Percentiles rank a stretch among this genome's conserved stretches.
These are phyloP conservation scores for Protophormia terraenovae DNA, from an alignment of 2,888 invertebrate genomes.

Conservation along the genomic window DNA sequence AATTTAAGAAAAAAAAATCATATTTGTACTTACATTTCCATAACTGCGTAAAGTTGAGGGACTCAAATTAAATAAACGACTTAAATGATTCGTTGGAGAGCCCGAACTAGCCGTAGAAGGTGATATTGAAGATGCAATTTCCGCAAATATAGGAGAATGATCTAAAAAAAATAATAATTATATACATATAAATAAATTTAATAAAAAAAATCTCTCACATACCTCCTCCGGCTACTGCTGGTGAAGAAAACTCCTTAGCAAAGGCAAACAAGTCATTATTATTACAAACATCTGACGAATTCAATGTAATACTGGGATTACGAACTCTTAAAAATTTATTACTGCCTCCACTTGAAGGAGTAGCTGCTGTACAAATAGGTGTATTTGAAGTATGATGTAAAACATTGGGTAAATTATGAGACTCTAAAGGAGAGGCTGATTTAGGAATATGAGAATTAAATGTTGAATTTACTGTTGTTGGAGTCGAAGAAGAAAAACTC, in stretches of 20 bases:
- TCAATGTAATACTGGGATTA: conserved; percentile 78
- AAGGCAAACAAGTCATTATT: conserved; percentile 80
- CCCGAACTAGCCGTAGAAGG: conserved; percentile 75
- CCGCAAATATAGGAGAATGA: conserved; percentile 78
- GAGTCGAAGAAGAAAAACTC: conserved; percentile 23
- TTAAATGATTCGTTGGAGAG: conserved; percentile 77
- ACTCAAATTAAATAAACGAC: conserved; percentile 78
- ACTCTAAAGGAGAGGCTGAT: conserved; percentile 76
- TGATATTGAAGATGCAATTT: conserved; percentile 76
- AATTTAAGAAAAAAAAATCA: too few species aligned
- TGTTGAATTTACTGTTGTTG: background rate
- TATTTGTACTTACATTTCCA: conserved; percentile 77
- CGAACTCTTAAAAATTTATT: conserved; percentile 75
- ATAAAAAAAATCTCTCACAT: conserved; percentile 43
- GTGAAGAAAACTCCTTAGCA: conserved; percentile 78
- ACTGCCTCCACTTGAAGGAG: conserved; percentile 51
- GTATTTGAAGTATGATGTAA: conserved; percentile 61
- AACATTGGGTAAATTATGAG: conserved; percentile 75
- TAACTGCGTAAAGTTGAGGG: conserved; percentile 78
- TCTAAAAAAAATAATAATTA: conserved; percentile 72
- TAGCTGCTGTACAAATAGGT: conserved; percentile 56
- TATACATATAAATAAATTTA: background rate
- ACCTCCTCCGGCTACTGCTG: conserved; percentile 73
- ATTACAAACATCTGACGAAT: conserved; percentile 78
- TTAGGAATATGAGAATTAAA: conserved; percentile 70